Conservation (phyloP, 2,888 invertebrate genomes). For the Platycnemis pennipes region DNA sequence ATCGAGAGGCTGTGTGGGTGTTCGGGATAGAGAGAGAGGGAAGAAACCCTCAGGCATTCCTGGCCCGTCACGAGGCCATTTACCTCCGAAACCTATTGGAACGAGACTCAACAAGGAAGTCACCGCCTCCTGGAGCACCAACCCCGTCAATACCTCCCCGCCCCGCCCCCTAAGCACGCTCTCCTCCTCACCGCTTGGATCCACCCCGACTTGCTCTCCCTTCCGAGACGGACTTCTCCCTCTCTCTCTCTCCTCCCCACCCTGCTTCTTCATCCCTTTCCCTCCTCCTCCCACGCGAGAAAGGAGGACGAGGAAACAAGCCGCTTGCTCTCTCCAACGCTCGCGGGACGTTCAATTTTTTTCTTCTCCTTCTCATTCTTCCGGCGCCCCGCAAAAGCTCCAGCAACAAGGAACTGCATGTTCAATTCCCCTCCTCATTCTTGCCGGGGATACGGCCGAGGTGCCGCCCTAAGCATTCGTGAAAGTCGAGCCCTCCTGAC, state of each 20-base stretch:
- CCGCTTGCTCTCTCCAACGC: neutral
- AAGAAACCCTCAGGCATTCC: neutral
- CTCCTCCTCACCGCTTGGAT: too few relatives aligned
- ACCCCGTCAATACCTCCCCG: neutral
- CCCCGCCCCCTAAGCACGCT: too few relatives aligned
- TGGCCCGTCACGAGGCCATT: neutral
- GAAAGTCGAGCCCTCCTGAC: too few relatives aligned
- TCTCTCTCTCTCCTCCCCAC: neutral
- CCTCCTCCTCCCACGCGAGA: neutral
- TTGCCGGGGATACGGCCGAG: too few relatives aligned
- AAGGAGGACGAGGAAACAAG: neutral
- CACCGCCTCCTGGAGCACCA: neutral
- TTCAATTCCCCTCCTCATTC: too few relatives aligned
- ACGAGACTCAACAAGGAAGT: neutral
- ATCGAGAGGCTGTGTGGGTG: too few relatives aligned
- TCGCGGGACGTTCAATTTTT: neutral
- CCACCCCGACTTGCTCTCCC: too few relatives aligned
- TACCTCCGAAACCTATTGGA: neutral
- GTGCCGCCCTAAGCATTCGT: too few relatives aligned
- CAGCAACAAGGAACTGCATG: constrained; percentile 7
- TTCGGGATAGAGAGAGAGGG: neutral
- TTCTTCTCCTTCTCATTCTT: too few relatives aligned
- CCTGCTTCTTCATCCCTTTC: neutral
- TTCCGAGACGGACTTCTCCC: too few relatives aligned
- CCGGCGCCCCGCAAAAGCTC: neutral